phyloP scores from a whole-genome alignment of 2,888 invertebrate genomes.

The Mythimna albipuncta region DNA sequence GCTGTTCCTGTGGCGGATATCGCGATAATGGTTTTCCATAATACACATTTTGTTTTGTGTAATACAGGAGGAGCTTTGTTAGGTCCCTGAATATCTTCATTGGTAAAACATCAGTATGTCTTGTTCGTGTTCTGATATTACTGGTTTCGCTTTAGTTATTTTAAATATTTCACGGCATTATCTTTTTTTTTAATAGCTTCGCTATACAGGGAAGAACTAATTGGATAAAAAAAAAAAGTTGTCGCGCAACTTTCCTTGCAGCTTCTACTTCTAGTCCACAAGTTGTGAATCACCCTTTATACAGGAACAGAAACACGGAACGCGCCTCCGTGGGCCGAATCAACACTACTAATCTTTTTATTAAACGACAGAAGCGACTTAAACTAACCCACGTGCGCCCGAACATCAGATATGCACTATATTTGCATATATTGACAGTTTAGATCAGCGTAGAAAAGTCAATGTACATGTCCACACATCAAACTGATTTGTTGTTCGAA shows the following conservation, averaged over 20 bases:
- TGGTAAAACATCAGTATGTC: background rate
- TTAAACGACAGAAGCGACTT: conserved; percentile 83
- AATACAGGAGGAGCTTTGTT: conserved; percentile 16
- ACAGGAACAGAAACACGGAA: conserved; percentile 78
- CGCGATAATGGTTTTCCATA: conserved; percentile 43
- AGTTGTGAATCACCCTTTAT: conserved; percentile 66
- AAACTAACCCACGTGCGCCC: conserved; percentile 83
- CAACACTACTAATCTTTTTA: conserved; percentile 82
- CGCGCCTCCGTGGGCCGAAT: conserved; percentile 85
- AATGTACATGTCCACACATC: conserved; percentile 62
- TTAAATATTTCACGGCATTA: background rate
- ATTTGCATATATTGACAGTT: conserved; percentile 89
- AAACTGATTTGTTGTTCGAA: conserved; percentile 64
- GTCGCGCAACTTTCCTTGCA: conserved; percentile 13
- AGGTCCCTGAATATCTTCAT: background rate
- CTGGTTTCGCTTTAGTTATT: background rate
- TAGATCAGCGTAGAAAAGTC: conserved; percentile 75
- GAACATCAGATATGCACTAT: conserved; percentile 79
- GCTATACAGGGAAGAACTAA: background rate
- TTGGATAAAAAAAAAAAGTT: background rate
- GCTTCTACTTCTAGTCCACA: conserved; percentile 35
- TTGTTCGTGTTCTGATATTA: background rate
- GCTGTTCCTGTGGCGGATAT: conserved; percentile 38
- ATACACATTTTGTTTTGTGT: conserved; percentile 28
- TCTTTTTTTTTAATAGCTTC: background rate